Evolutionary conservation across 2,113 vertebrate genomes (phyloP).

Genomic region (Oreochromis spilurus): DNA sequence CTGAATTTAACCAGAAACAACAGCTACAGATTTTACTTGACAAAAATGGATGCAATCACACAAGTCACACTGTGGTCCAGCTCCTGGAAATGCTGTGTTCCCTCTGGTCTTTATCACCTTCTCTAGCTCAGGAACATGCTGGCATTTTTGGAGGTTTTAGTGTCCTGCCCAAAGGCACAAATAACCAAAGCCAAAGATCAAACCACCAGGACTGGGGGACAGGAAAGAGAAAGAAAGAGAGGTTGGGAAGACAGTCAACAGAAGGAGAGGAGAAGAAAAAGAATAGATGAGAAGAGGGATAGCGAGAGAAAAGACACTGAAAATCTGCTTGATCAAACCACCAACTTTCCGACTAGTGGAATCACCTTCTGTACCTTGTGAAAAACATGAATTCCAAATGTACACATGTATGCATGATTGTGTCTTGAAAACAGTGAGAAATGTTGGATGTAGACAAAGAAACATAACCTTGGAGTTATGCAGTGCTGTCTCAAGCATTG

Average conservation of each 20-base stretch:
- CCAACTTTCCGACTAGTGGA: not conserved
- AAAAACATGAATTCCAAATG: not conserved
- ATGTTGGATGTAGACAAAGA: not conserved
- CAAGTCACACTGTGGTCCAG: not conserved
- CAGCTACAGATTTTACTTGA: not conserved
- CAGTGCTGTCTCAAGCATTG: not conserved
- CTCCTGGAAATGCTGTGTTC: not conserved
- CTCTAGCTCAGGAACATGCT: no score
- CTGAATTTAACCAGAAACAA: not conserved
- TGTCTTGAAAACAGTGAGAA: not conserved
- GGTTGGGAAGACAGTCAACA: not conserved
- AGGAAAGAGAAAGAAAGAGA: not conserved
- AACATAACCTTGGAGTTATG: not conserved
- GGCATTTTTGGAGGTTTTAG: not conserved
- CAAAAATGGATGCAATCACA: not conserved
- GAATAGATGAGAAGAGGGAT: rapidly evolving
- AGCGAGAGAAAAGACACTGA: not conserved
- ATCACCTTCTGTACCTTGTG: not conserved
- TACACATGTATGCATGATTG: not conserved
- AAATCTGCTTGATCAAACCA: not conserved
- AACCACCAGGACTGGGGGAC: not conserved
- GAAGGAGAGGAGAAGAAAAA: no score
- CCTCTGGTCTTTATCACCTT: not conserved
- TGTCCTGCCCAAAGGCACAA: not conserved
- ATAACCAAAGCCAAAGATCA: not conserved